phyloP scores from a whole-genome alignment of 64 coral and sea anemone species.

The Pocillopora verrucosa region DNA sequence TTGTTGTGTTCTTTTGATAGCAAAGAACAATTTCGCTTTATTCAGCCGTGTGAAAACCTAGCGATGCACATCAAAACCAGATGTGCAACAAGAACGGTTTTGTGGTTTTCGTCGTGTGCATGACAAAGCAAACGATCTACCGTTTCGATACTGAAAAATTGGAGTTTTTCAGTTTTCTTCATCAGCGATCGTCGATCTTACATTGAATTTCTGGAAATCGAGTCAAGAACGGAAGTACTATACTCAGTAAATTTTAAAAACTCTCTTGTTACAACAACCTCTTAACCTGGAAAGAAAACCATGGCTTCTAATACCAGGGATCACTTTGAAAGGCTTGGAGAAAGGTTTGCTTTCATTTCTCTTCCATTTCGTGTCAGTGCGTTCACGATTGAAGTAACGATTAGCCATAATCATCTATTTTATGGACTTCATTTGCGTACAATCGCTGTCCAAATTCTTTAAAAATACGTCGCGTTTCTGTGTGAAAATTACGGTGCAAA shows the following conservation, averaged over 20 bases:
- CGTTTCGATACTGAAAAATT: background rate
- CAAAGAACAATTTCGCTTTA: background rate
- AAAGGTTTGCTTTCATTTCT: constrained; percentile 22
- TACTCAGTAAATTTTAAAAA: too few species aligned
- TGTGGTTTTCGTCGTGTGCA: background rate
- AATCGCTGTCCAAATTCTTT: background rate
- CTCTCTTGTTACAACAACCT: too few species aligned
- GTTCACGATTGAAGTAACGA: background rate
- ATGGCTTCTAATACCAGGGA: background rate
- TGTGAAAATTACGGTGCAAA: background rate
- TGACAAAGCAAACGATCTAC: background rate
- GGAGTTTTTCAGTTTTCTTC: background rate
- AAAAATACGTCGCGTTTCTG: background rate
- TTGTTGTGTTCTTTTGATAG: background rate
- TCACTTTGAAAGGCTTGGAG: constrained; percentile 8
- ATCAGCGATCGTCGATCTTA: too few species aligned
- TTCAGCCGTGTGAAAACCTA: background rate
- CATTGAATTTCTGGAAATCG: too few species aligned
- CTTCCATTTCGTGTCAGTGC: background rate
- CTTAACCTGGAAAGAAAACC: background rate
- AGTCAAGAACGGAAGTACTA: too few species aligned
- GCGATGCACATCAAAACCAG: background rate
- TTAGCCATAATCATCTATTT: background rate
- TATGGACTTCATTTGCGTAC: background rate
- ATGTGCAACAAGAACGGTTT: background rate